A percentile compares a stretch with the other conserved stretches of the same genome.
These are phyloP conservation scores for Drosophila emarginata DNA, from an alignment of 2,888 invertebrate species.

Conservation along the genomic window DNA sequence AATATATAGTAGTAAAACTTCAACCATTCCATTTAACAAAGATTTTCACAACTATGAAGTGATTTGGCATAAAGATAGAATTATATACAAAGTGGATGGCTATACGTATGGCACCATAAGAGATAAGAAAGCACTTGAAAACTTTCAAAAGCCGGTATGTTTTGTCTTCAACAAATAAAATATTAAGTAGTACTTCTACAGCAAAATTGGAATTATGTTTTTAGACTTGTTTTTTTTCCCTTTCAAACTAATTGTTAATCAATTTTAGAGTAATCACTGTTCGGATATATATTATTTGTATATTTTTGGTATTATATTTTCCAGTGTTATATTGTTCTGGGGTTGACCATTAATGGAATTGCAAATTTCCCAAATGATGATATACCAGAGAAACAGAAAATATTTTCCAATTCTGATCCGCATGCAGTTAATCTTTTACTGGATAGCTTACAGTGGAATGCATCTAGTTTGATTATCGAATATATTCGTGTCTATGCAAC, in stretches of 20 bases:
- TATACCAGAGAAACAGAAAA: background rate
- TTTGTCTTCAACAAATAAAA: too few species aligned
- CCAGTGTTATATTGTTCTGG: constrained; percentile 24
- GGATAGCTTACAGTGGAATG: constrained; percentile 6
- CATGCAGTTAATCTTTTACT: background rate
- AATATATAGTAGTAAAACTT: background rate
- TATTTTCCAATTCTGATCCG: too few species aligned
- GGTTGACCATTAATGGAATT: constrained; percentile 38
- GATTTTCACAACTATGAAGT: constrained; percentile 41
- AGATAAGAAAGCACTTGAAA: background rate
- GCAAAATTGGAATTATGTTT: too few species aligned
- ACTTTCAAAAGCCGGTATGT: constrained; percentile 23
- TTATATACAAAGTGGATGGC: constrained; percentile 42
- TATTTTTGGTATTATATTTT: background rate
- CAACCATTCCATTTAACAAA: constrained; percentile 17
- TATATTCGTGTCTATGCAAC: constrained; percentile 35
- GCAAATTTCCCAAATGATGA: constrained; percentile 35
- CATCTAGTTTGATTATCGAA: constrained; percentile 37
- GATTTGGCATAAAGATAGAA: constrained; percentile 38
- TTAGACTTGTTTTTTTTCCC: too few species aligned
- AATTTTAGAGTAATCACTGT: too few species aligned
- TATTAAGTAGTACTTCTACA: too few species aligned
- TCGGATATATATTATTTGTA: background rate
- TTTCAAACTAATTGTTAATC: too few species aligned
- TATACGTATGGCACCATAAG: constrained; percentile 18